Evolutionary conservation across 1,140 invertebrate genomes (phyloP), one percentile per base, ranked within the genome.

Genomic region (Geopemphigus sp.): DNA sequence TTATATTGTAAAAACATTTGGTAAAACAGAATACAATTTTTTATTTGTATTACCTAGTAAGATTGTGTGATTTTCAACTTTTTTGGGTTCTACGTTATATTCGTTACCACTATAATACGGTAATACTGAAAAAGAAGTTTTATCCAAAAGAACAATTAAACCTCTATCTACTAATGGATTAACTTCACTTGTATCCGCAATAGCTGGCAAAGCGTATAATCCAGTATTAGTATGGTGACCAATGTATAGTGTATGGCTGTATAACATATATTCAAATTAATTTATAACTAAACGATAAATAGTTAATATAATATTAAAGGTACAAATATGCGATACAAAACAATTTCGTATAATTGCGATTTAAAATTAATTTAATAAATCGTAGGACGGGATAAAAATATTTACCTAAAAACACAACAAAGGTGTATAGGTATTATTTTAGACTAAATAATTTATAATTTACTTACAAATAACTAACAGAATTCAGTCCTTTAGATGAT

Each of bases 171-270:
- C 74, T 50, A 78, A 61, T 47, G 74, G 74, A 63, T 78, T 78
- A 61, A 78, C 74, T 78, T 78, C 74, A 63, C 73, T 91, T 86
- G 98, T 96, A 86, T 98, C 96, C 0, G 96, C 95, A 29, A 97
- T 86, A 0, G 95, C 95, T 5, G 94, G 94, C 57, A 98, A 85
- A 0, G 96, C 97, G 86, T 98, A 99, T 3, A 96, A 86, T 2
- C 94, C 94, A 85, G 94, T 90, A 78, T 78, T 59, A 80, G 89
- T 88, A 86, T 95, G 92, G 85, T 98, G 93, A 10, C 97, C 97
- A 82, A 99, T 91, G 86, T 97, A 99, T 22, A 98, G 87, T 0
- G 95, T 97, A 74, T 94, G 94, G 83, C 94, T 96, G 85, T 83
- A 88, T 89, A 85, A 85, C 82, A 80, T 15, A 56, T 15, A 76